Percentiles rank a stretch among this genome's conserved stretches.
Conservation (phyloP, 2,113 vertebrate species). For the Meleagris gallopavo region DNA sequence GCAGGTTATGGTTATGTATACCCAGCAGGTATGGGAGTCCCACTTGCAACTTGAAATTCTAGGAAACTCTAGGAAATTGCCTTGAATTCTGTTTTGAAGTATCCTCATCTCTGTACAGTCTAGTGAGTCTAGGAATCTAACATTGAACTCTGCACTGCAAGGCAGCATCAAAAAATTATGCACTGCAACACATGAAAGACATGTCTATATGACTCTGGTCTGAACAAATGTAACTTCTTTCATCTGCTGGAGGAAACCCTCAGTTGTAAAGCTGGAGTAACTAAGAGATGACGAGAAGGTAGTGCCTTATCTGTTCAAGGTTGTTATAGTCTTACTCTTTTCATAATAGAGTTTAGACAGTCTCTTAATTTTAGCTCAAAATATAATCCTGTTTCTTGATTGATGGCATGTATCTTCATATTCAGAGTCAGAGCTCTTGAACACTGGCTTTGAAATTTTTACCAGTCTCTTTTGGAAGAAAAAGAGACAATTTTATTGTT, state of each 20-base stretch:
- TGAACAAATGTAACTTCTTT: background rate
- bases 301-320: background rate
- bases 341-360: background rate
- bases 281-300: background rate
- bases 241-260: background rate
- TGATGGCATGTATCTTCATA: background rate
- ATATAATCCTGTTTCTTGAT: background rate
- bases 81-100: background rate
- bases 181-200: background rate
- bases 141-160: background rate
- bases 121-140: background rate
- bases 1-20: background rate
- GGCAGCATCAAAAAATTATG: background rate
- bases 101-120: background rate
- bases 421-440: background rate
- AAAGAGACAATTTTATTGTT: background rate
- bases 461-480: background rate
- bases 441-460: background rate
- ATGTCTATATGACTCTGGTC: background rate
- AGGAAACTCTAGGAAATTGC: background rate
- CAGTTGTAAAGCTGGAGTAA: background rate
- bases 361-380: background rate
- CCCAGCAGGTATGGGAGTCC: too few species aligned
- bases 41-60: background rate
- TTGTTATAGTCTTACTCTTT: background rate